These are phyloP conservation scores for Penaeus monodon DNA, from an alignment of 2,888 invertebrate species.

Conservation along the genomic window DNA sequence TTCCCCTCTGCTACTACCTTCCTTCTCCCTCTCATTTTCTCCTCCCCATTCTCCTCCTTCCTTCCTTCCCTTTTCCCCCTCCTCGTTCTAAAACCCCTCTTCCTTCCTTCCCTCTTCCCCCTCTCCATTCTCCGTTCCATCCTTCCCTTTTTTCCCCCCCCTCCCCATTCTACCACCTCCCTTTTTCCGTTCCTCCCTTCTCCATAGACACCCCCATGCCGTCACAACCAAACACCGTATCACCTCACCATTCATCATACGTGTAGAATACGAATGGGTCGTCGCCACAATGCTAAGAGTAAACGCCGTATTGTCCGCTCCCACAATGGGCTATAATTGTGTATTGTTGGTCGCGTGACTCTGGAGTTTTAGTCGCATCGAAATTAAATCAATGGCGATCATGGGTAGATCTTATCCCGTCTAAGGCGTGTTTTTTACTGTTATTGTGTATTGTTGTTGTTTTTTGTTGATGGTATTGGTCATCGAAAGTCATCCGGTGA, in stretches of 20 bases:
- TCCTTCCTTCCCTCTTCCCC: neutral
- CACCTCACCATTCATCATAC: slow-evolving; percentile 43
- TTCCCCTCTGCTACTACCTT: neutral
- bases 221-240: too few relatives aligned
- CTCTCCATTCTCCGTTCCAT: neutral
- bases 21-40: neutral
- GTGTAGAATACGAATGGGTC: slow-evolving; percentile 44
- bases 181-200: neutral
- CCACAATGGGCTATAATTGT: slow-evolving; percentile 62
- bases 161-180: neutral
- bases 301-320: slow-evolving; percentile 56
- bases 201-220: neutral
- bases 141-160: neutral
- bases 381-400: slow-evolving; percentile 61
- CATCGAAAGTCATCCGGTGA: too few relatives aligned
- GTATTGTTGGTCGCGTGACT: slow-evolving; percentile 55
- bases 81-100: neutral
- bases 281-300: slow-evolving; percentile 46
- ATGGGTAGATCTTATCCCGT: slow-evolving; percentile 47
- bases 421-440: too few relatives aligned
- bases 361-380: slow-evolving; percentile 54
- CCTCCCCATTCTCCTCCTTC: neutral
- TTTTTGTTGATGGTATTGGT: too few relatives aligned
- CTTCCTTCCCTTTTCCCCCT: neutral
- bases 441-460: too few relatives aligned